Base-by-base conservation (phyloP, 2,113 vertebrate species). In the Corythaeola cristata region DNA sequence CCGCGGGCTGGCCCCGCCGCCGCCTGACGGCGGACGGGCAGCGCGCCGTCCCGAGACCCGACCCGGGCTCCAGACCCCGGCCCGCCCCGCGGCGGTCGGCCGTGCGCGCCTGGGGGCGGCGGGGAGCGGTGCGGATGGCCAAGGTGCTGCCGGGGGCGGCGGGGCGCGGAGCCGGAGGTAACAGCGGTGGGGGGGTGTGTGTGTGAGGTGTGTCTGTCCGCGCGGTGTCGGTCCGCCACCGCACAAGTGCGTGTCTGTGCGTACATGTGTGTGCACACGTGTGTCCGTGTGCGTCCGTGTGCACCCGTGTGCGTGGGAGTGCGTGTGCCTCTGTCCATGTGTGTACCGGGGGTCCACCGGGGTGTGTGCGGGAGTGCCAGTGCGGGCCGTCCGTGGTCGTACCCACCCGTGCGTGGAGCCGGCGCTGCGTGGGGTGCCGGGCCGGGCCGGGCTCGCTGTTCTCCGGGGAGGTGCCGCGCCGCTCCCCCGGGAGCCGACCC, bases 151-250 rank as follows among this genome's bases (percentile, higher is more conserved):
- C 39, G 39, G 39, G 72, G 71, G 32, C 74, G 74, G 80, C 91
- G 91, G 91, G 74, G 91, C 88, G 82, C 39, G 92, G 88, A 73
- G 88, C 88, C 53, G 83, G 85, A 88, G 90, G 90, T 92, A 59
- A 64, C 12, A 45, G 58, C 9, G 41, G 81, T 11, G 28, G 26
- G 39, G 39, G 35, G 6, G 17, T 20, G 32, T 13, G 32, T 13
- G 75, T 53, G 11, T 11, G 39, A 39, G 39, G 39, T 39, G 39
- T 39, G 39, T 39, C 39, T 39, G 39, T 39, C 39, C 39, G 39
- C 39, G 39, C 39, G 39, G 39, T 32, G 53, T 32, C 20, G 4
- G 17, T 6, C 6, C 11, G 33, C 55, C 49, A 9, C 13, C 21
- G 28, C 37, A 6, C 19, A n/a, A 23, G 47, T 53, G 6, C 37